These are phyloP conservation scores for Bombus consobrinus DNA, from an alignment of 1,140 invertebrate species.

Conservation along the genomic window DNA sequence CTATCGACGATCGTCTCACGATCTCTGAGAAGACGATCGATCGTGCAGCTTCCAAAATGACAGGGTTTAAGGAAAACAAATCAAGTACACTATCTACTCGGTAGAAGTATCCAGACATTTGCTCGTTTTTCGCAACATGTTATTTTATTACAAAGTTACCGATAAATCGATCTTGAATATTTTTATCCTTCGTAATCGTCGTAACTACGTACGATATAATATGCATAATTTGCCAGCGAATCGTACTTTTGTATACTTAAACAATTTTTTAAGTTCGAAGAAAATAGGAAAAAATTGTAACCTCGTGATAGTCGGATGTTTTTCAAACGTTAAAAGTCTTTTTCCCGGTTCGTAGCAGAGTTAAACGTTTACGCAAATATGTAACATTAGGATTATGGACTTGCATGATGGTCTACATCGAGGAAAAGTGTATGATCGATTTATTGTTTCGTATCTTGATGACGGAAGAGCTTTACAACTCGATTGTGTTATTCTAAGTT, in stretches of 20 bases:
- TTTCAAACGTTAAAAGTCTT: no score
- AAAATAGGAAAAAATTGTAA: neutral
- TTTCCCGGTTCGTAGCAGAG: no score
- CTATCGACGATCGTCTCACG: constrained; percentile 32
- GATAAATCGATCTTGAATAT: neutral
- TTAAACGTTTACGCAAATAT: no score
- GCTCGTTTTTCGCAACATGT: neutral
- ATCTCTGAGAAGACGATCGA: constrained; percentile 15
- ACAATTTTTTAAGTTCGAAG: neutral
- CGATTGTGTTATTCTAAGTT: neutral
- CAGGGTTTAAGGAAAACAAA: neutral
- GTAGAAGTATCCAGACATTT: neutral
- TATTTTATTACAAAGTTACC: neutral
- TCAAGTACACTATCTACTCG: neutral
- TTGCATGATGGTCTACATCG: neutral
- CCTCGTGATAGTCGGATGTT: no score
- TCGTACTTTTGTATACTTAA: neutral
- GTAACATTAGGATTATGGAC: neutral
- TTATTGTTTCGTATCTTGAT: neutral
- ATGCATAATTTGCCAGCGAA: neutral
- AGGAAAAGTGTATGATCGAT: constrained; percentile 4
- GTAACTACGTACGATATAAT: no score
- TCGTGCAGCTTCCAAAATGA: neutral
- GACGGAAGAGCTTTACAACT: neutral
- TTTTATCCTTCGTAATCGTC: neutral